Evolutionary conservation across 2,888 invertebrate species (phyloP), one percentile per base, ranked within the genome.

Genomic region (Leptinotarsa juncta): DNA sequence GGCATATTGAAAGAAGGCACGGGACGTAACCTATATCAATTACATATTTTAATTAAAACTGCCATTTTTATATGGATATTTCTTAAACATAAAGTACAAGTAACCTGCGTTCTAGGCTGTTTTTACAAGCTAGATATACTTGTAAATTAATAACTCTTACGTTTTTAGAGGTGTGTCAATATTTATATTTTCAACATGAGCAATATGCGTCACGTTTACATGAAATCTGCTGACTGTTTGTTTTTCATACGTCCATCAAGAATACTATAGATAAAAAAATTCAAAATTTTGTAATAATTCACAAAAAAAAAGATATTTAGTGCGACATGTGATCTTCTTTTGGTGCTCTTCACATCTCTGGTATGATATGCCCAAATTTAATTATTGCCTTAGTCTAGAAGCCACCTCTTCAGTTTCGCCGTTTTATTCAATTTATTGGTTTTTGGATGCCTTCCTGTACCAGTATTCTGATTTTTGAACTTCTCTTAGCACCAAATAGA

Each of bases 81-180:
- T 23, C 3, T 14, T 10, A 57, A 57, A 14, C 20, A 23, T 23
- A 23, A 20, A 3, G 18, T 50, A 1, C 16, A 20, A 57, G 7
- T 18, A n/a, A 57, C 57, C 23, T 26, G 14, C 18, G 57, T 57
- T 57, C 57, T 57, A 57, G 4, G 57, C 57, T 15, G 57, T 57
- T 16, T 57, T 57, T 57, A 57, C 23, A 57, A 26, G 4, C 14
- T 20, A 57, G 18, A 57, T 57, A 10, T 32, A 16, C 2, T 62
- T 62, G 32, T 62, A 32, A 62, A 32, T 20, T 42, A 16, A 42
- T 62, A 32, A 32, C 23, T 26, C 42, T 62, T 62, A 42, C 62
- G 62, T 62, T 12, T 42, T 42, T 42, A 42, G 62, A 62, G 62
- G 62, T 62, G 62, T 62, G 62, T 62, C 62, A 62, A 62, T 62